phyloP scores from a whole-genome alignment of 2,888 invertebrate genomes.

The Halocaridina rubra region DNA sequence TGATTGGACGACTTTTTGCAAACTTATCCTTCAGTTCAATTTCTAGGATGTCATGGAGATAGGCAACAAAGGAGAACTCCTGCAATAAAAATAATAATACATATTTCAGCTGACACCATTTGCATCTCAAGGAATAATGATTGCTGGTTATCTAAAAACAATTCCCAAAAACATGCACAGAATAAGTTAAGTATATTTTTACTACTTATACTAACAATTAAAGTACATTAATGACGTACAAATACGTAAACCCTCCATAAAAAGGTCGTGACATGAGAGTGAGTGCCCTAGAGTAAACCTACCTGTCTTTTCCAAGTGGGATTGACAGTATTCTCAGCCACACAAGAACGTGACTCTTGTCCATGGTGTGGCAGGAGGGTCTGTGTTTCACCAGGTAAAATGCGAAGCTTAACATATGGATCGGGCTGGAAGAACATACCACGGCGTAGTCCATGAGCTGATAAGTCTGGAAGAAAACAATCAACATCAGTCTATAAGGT shows the following conservation, averaged over 20 bases:
- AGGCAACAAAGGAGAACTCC: conserved; percentile 68
- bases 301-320: conserved; percentile 68
- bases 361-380: conserved; percentile 68
- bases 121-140: too few relatives aligned
- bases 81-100: conserved; percentile 64
- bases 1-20: conserved; percentile 70
- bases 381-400: conserved; percentile 67
- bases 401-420: conserved; percentile 70
- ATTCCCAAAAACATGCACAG: too few relatives aligned
- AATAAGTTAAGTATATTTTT: too few relatives aligned
- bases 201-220: too few relatives aligned
- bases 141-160: too few relatives aligned
- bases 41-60: conserved; percentile 69
- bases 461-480: conserved; percentile 67
- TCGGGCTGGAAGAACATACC: conserved; percentile 71
- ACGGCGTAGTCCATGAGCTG: conserved; percentile 69
- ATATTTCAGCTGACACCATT: too few relatives aligned
- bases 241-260: too few relatives aligned
- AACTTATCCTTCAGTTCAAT: conserved; percentile 71
- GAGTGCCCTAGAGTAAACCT: too few relatives aligned
- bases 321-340: conserved; percentile 69
- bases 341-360: conserved; percentile 67
- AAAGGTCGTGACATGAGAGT: too few relatives aligned
- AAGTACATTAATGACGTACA: too few relatives aligned
- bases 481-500: too few relatives aligned